Evolutionary conservation across 2,888 invertebrate species (phyloP), one percentile per base, ranked within the genome.

Genomic region (Ennomos fuscantarius): DNA sequence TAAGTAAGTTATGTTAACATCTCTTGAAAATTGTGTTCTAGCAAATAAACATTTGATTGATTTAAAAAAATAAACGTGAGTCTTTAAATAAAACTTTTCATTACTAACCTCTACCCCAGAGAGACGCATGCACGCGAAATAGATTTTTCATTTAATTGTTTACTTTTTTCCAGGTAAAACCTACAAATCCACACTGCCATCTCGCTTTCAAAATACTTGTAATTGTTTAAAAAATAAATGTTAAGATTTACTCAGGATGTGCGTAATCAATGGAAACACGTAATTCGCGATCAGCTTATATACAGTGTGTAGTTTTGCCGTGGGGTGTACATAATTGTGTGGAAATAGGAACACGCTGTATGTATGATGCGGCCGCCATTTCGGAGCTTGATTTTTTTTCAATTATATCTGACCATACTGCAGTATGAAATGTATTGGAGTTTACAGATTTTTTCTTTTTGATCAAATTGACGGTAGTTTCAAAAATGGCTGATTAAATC

Each of bases 161-260:
- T 52, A 0, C 49, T 68, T 54, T 63, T 70, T 79, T 83, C 41
- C 89, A 91, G 91, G 84, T 89, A 84, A 78, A 69, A 75, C 78
- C 74, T 73, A 80, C 78, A 79, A 77, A 76, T 73, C 73, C 73
- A 79, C 90, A 91, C 91, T 92, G 92, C 92, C 92, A 92, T 92
- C 85, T 86, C 90, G 90, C 90, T 91, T 92, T 87, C 83, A 82
- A 77, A 47, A 47, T 57, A 73, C 74, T 77, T 82, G 79, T 86
- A 82, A 81, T 69, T 53, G 45, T 61, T 77, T 73, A 81, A 81
- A 81, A 72, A 81, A 72, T 71, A 72, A 75, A 74, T 70, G 72
- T 71, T 77, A 73, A 74, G 74, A 68, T 60, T 64, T 64, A 66
- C 54, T 54, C 63, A 55, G 54, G 60, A 58, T 39, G 61, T 64